Conservation (phyloP, 2,888 invertebrate species). For the Hydrotaea diabolus region DNA sequence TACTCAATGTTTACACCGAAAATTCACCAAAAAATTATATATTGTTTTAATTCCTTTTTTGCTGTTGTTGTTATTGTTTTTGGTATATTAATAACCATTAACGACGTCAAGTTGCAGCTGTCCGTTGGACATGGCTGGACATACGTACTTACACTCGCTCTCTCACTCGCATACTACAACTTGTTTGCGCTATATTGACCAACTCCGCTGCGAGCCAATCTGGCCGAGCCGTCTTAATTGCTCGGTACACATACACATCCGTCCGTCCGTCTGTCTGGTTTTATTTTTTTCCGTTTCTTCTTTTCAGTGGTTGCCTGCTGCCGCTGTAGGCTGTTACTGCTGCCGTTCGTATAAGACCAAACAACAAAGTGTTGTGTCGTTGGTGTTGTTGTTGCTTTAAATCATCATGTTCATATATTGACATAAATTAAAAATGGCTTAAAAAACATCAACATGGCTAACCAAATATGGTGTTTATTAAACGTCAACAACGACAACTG, state of each 20-base stretch:
- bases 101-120: constrained; percentile 51
- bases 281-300: too few species aligned
- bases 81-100: constrained; percentile 57
- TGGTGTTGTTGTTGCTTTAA: constrained; percentile 40
- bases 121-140: neutral
- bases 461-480: constrained; percentile 79
- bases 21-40: constrained; percentile 24
- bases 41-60: constrained; percentile 18
- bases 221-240: constrained; percentile 67
- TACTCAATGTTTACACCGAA: neutral
- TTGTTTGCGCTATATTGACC: constrained; percentile 15
- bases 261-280: neutral
- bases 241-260: constrained; percentile 27
- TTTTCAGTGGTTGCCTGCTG: constrained; percentile 16
- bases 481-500: constrained; percentile 71
- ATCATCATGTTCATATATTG: constrained; percentile 63
- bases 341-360: constrained; percentile 37
- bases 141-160: neutral
- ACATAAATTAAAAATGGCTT: constrained; percentile 70
- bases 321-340: neutral
- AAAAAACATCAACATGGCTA: constrained; percentile 72
- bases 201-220: constrained; percentile 30
- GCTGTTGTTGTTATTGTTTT: neutral
- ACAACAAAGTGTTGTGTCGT: neutral
- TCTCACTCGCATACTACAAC: neutral